phyloP scores from a whole-genome alignment of 37 sponge, comb jelly and placozoan genomes.

The Beroe ovata region DNA sequence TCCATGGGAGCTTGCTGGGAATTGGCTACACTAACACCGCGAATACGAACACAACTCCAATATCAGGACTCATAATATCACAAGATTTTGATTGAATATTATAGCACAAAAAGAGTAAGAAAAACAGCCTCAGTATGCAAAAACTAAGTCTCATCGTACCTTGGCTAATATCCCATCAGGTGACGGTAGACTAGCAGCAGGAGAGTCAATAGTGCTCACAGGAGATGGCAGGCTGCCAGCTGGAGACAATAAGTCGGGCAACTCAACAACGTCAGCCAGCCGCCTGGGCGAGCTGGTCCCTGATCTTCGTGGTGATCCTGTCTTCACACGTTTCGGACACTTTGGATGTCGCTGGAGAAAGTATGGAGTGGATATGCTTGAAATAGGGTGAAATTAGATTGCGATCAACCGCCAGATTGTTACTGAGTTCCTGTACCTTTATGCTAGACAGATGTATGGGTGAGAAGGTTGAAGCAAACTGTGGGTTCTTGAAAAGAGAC shows the following conservation, averaged over 20 bases:
- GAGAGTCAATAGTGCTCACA: conserved; percentile 4
- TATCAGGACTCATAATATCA: no score
- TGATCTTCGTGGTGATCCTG: background rate
- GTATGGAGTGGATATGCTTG: no score
- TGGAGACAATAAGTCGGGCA: background rate
- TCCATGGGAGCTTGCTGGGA: conserved; percentile 53
- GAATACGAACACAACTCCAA: no score
- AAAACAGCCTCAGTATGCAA: no score
- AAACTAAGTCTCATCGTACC: no score
- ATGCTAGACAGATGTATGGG: conserved; percentile 35
- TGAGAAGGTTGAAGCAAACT: conserved; percentile 48
- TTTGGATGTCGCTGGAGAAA: conserved; percentile 1
- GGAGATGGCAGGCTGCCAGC: background rate
- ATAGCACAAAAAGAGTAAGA: no score
- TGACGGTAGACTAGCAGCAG: background rate
- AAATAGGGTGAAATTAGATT: no score
- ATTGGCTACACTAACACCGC: no score
- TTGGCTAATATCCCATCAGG: conserved; percentile 2
- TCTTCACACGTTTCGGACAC: background rate
- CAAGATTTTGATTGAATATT: no score
- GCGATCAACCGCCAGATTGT: no score
- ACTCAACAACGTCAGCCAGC: background rate
- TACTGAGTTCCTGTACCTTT: no score
- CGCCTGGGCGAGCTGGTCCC: background rate
- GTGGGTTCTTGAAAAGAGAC: conserved; percentile 3